phyloP scores from a whole-genome alignment of 92 coral and sea anemone species.

The Meandrina meandrites region DNA sequence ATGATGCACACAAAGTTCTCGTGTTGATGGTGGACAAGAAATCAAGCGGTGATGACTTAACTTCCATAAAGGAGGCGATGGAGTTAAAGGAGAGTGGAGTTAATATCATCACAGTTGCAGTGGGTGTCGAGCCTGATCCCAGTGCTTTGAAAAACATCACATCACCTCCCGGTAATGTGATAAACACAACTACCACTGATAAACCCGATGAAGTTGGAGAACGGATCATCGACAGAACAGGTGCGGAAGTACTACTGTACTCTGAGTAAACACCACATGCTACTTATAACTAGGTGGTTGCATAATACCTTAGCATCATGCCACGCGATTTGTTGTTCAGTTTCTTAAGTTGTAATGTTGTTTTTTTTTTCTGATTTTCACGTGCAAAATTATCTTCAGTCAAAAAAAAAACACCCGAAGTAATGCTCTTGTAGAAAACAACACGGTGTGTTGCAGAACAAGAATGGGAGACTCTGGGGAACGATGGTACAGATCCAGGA shows the following conservation, averaged over 20 bases:
- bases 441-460: no score
- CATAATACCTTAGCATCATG: no score
- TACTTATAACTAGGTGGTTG: neutral
- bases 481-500: no score
- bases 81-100: constrained; percentile 58
- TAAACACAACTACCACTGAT: constrained; percentile 60
- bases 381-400: no score
- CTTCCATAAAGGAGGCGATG: constrained; percentile 43
- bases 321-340: no score
- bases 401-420: no score
- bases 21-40: constrained; percentile 80
- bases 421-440: no score
- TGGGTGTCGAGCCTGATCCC: constrained; percentile 57
- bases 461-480: no score
- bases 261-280: neutral
- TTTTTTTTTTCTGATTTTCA: no score
- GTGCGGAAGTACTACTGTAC: neutral
- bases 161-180: constrained; percentile 41
- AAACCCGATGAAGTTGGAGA: constrained; percentile 67
- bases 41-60: constrained; percentile 54
- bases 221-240: constrained; percentile 54
- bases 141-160: constrained; percentile 37
- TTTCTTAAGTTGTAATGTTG: no score
- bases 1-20: constrained; percentile 78
- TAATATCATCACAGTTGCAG: constrained; percentile 58